A percentile compares a stretch with the other conserved stretches of the same genome.
Evolutionary conservation across 2,888 invertebrate species (phyloP).

Genomic region (Microplitis manilae): DNA sequence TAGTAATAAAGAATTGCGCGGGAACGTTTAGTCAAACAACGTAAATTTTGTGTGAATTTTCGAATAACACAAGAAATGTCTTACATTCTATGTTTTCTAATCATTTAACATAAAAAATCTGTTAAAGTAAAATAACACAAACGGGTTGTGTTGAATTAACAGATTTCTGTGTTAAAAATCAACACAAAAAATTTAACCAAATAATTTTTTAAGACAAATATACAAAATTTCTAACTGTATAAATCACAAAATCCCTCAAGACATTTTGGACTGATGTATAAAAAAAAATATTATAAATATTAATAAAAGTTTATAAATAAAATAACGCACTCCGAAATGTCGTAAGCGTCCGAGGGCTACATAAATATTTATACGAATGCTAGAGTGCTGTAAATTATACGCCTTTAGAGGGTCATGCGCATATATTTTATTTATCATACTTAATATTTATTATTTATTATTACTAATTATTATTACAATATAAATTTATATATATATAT

Average conservation of each 20-base stretch:
- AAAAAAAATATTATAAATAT: neutral
- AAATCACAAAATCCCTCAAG: slow-evolving; percentile 9
- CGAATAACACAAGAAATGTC: too few species aligned
- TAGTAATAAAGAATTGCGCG: too few species aligned
- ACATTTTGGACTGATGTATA: slow-evolving; percentile 8
- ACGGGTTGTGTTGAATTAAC: too few species aligned
- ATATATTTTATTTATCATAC: slow-evolving; percentile 56
- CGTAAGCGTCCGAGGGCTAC: slow-evolving; percentile 11
- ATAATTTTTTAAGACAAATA: too few species aligned
- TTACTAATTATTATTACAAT: slow-evolving; percentile 14
- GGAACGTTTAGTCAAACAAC: too few species aligned
- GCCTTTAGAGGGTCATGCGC: slow-evolving; percentile 69
- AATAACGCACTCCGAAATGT: slow-evolving; percentile 21
- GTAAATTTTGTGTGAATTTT: too few species aligned
- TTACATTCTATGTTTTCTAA: too few species aligned
- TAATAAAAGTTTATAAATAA: neutral
- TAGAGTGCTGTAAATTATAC: slow-evolving; percentile 71
- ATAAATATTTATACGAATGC: slow-evolving; percentile 63
- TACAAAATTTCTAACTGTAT: too few species aligned
- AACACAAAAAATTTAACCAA: too few species aligned
- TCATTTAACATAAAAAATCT: too few species aligned
- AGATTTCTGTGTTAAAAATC: too few species aligned
- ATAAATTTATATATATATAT: slow-evolving; percentile 16
- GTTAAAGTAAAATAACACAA: too few species aligned
- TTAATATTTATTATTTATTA: slow-evolving; percentile 49